Evolutionary conservation across 2,113 vertebrate species (phyloP).

Genomic region (Tyrannus savana): DNA sequence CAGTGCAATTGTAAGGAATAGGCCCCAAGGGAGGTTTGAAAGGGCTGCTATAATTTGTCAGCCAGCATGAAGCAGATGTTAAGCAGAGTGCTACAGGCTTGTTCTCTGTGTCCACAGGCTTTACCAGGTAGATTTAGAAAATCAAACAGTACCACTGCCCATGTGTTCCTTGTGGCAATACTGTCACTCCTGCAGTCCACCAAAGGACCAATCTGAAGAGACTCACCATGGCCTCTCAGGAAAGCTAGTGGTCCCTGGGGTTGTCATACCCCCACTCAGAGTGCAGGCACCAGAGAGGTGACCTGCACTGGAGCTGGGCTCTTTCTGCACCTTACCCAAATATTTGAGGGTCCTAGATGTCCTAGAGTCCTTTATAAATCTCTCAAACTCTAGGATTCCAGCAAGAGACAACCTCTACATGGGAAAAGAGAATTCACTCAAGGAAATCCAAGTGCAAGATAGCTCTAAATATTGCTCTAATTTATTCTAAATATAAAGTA

Average conservation of each 20-base stretch:
- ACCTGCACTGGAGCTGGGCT: fast-evolving
- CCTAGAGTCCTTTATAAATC: background rate
- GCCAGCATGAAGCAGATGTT: background rate
- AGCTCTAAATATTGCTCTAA: background rate
- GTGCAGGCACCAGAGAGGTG: fast-evolving
- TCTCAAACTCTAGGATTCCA: background rate
- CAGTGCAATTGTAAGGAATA: background rate
- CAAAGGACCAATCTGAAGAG: background rate
- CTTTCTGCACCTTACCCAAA: background rate
- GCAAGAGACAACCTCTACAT: background rate
- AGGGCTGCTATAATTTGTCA: background rate
- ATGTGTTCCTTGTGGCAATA: background rate
- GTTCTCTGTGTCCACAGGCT: background rate
- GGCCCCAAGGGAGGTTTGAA: background rate
- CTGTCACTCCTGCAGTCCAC: background rate
- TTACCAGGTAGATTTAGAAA: background rate
- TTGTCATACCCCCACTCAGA: background rate
- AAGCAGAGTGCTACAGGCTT: background rate
- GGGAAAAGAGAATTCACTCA: background rate
- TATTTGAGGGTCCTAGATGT: background rate
- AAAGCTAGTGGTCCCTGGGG: background rate
- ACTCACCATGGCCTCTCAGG: background rate
- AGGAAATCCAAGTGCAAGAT: background rate
- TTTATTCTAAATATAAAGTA: background rate
- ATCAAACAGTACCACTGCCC: background rate